Evolutionary conservation across 1,140 invertebrate genomes (phyloP).

Genomic region (Drosophila lowei): DNA sequence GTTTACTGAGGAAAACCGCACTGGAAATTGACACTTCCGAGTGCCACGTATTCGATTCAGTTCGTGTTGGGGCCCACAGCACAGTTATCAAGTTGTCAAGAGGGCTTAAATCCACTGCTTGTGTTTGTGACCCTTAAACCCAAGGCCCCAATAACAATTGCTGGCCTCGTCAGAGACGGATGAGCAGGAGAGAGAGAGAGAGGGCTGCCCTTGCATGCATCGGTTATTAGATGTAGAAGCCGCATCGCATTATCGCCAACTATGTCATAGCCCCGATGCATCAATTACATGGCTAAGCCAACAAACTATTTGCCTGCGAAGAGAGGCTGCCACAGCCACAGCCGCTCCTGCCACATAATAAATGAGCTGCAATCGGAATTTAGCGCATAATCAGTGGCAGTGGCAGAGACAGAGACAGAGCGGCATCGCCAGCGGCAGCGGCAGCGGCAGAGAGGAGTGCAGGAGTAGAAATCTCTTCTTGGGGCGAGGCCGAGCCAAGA

Average conservation of each 20-base stretch:
- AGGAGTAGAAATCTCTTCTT: constrained; percentile 30
- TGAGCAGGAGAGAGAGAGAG: constrained; percentile 2
- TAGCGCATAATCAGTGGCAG: constrained; percentile 72
- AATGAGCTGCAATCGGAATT: constrained; percentile 70
- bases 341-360: constrained; percentile 52
- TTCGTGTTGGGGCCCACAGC: constrained; percentile 13
- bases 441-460: neutral
- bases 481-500: constrained; percentile 45
- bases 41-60: constrained; percentile 1
- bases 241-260: constrained; percentile 65
- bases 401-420: neutral
- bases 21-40: constrained; percentile 33
- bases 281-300: constrained; percentile 69
- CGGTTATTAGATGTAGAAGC: constrained; percentile 50
- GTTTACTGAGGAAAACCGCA: constrained; percentile 33
- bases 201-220: constrained; percentile 9
- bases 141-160: constrained; percentile 52
- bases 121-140: constrained; percentile 19
- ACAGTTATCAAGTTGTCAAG: constrained; percentile 63
- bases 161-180: constrained; percentile 17
- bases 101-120: constrained; percentile 46
- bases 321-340: neutral
- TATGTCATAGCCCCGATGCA: constrained; percentile 75
- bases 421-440: neutral
- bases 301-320: constrained; percentile 64